Conservation (phyloP, 2,888 invertebrate genomes). For the Orthosia gracilis region DNA sequence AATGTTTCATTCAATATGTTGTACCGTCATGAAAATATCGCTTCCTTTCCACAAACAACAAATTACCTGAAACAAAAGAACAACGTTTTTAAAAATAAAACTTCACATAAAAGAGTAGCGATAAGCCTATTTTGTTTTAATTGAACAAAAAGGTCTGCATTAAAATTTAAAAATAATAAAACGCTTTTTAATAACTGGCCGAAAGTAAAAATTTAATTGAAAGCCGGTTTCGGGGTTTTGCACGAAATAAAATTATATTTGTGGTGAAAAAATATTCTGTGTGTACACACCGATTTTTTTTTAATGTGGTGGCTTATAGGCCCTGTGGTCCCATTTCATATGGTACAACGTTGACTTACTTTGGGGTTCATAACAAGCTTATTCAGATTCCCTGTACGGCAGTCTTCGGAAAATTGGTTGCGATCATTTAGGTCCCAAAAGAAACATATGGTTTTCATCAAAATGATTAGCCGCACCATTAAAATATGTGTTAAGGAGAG, state of each 20-base stretch:
- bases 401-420: background rate
- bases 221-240: slow-evolving; percentile 17
- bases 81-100: slow-evolving; percentile 10
- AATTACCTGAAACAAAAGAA: slow-evolving; percentile 63
- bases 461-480: no score
- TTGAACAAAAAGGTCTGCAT: slow-evolving; percentile 22
- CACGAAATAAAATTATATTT: slow-evolving; percentile 35
- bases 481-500: no score
- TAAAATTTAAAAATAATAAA: slow-evolving; percentile 34
- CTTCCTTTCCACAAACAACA: background rate
- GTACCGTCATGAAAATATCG: no score
- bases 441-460: background rate
- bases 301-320: background rate
- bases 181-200: slow-evolving; percentile 36
- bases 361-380: slow-evolving; percentile 7
- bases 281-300: slow-evolving; percentile 1
- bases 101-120: slow-evolving; percentile 7
- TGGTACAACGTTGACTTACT: slow-evolving; percentile 12
- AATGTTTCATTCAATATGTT: background rate
- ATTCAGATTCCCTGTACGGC: background rate
- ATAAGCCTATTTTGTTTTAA: slow-evolving; percentile 35
- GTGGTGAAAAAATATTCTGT: slow-evolving; percentile 11
- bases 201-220: slow-evolving; percentile 23
- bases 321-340: slow-evolving; percentile 8
- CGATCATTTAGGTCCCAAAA: background rate